These are phyloP conservation scores for Vanacampus margaritifer DNA, from an alignment of 2,113 vertebrate genomes.

Conservation along the genomic window DNA sequence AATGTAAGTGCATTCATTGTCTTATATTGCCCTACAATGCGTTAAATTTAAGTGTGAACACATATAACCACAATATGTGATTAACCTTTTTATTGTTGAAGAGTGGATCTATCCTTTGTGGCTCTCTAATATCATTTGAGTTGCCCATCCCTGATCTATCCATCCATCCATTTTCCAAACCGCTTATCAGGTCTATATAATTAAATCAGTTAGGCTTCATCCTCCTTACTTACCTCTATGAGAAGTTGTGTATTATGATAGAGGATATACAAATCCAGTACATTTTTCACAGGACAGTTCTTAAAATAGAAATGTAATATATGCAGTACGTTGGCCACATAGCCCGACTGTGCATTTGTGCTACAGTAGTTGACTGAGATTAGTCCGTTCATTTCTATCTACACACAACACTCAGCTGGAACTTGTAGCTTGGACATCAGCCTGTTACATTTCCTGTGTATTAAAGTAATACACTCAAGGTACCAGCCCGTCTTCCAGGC, in stretches of 20 bases:
- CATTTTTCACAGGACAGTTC: background rate
- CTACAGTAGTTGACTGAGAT: conserved; percentile 3
- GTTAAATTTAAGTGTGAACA: no score
- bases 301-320: background rate
- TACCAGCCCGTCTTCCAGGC: background rate
- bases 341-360: no score
- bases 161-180: no score
- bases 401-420: conserved; percentile 20
- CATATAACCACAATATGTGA: no score
- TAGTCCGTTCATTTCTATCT: conserved; percentile 17
- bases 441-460: conserved; percentile 29
- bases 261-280: background rate
- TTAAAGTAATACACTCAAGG: conserved; percentile 35
- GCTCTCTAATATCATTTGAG: no score
- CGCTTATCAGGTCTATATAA: conserved; percentile 7
- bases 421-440: conserved; percentile 25
- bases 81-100: no score
- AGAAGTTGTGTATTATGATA: background rate
- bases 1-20: no score
- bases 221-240: conserved; percentile 25
- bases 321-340: no score
- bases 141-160: no score
- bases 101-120: no score
- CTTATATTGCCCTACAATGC: no score
- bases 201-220: conserved; percentile 43